Conservation (phyloP, 1,140 invertebrate genomes). For the Vanessa tameamea region DNA sequence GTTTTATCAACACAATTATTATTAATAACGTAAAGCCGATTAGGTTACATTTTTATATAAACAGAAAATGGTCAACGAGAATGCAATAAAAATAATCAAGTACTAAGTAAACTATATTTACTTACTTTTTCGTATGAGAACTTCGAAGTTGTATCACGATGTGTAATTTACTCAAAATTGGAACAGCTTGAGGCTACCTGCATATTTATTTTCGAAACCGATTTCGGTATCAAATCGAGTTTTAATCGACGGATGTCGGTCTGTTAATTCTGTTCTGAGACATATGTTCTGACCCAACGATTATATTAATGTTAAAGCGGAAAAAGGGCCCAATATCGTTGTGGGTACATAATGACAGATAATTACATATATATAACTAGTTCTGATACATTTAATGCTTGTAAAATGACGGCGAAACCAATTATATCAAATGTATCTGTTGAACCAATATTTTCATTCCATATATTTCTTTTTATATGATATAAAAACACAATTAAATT, state of each 20-base stretch:
- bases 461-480: background rate
- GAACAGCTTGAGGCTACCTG: slow-evolving; percentile 3
- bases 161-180: slow-evolving; percentile 4
- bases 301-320: slow-evolving; percentile 35
- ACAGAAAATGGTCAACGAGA: too few relatives aligned
- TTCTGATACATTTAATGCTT: slow-evolving; percentile 10
- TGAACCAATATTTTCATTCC: slow-evolving; percentile 7
- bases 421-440: slow-evolving; percentile 5
- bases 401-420: slow-evolving; percentile 13
- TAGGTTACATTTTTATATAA: too few relatives aligned
- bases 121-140: background rate
- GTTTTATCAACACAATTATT: too few relatives aligned
- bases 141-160: background rate
- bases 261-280: slow-evolving; percentile 35
- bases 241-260: slow-evolving; percentile 41
- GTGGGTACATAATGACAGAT: slow-evolving; percentile 40
- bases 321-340: slow-evolving; percentile 29
- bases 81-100: background rate
- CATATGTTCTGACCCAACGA: slow-evolving; percentile 35
- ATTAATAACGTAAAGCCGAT: too few relatives aligned
- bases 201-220: slow-evolving; percentile 10
- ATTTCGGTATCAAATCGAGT: slow-evolving; percentile 32
- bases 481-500: too few relatives aligned
- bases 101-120: background rate
- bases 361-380: slow-evolving; percentile 32